Evolutionary conservation across 2,888 invertebrate species (phyloP), one percentile per base, ranked within the genome.

Genomic region (Scaptomyza flava): DNA sequence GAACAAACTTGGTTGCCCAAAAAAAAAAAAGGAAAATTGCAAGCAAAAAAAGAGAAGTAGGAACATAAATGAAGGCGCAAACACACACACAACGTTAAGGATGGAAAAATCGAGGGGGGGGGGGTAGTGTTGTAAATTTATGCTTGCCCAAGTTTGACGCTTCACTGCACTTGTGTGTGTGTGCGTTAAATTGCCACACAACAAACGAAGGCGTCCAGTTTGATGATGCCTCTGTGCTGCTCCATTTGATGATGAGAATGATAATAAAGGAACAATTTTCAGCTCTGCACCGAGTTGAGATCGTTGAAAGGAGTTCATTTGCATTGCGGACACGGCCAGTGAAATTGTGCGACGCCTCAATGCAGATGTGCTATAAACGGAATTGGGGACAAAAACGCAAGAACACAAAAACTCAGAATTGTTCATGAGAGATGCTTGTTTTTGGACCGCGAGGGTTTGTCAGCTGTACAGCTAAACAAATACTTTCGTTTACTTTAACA

Each of bases 81-180:
- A 41, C 67, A 68, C 43, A 41, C 66, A 68, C 54, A 68, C 58
- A 74, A 36, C 36, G 27, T 34, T 33, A 27, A 14, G 61, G 12
- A 51, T 23, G n/a, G 20, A n/a, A n/a, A 0, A 2, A 41, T 3
- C 11, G n/a, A 11, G 30, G n/a, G n/a, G 36, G 54, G 8, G 17
- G 5, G 8, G 7, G 17, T 1, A 62, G 53, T 58, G 83, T 67
- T 74, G 74, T 63, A 75, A 83, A 81, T 87, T 71, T 88, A 72
- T 80, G 89, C 73, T 75, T 83, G 81, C 81, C 72, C 72, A 52
- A 68, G 72, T 86, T 86, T 72, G 84, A 70, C 78, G 89, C 84
- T 88, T 86, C 87, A 88, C 72, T 88, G 89, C 64, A 65, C 69
- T 84, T 85, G 86, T 78, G 4, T 67, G 27, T 41, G 38, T 38